Evolutionary conservation across 2,888 invertebrate genomes (phyloP).

Genomic region (Agriotes lineatus): DNA sequence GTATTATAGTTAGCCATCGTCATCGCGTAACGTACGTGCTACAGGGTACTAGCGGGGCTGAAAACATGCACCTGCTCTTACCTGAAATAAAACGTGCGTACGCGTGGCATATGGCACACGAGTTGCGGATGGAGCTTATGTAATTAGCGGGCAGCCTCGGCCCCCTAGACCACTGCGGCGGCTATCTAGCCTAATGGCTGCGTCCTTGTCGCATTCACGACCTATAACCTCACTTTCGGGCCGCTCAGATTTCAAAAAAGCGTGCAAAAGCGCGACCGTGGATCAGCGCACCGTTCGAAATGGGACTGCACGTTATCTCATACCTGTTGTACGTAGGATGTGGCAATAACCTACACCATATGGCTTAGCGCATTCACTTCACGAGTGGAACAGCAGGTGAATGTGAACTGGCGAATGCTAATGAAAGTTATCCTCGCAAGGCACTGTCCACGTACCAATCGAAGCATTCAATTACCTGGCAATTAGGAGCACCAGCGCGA

Average conservation of each 20-base stretch:
- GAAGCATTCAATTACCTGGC: constrained; percentile 39
- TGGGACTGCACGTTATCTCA: constrained; percentile 14
- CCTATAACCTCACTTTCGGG: constrained; percentile 39
- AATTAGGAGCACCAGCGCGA: constrained; percentile 16
- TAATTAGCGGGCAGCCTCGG: constrained; percentile 22
- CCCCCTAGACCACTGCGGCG: not conserved
- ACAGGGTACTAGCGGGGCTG: constrained; percentile 45
- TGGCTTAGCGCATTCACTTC: constrained; percentile 52
- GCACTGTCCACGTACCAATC: constrained; percentile 51
- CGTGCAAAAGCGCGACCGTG: not conserved
- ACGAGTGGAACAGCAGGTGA: constrained; percentile 60
- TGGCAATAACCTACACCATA: constrained; percentile 54
- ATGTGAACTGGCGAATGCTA: constrained; percentile 54
- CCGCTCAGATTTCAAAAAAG: constrained; percentile 25
- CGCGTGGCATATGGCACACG: constrained; percentile 42
- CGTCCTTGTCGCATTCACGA: not conserved
- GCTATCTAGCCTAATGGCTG: not conserved
- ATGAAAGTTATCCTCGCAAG: constrained; percentile 60
- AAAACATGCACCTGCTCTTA: constrained; percentile 48
- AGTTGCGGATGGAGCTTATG: constrained; percentile 15
- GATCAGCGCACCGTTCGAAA: constrained; percentile 9
- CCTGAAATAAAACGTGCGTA: constrained; percentile 38
- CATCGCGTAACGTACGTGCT: constrained; percentile 5
- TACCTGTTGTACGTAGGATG: constrained; percentile 25
- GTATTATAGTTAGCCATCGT: not conserved